Evolutionary conservation across 35 echinoderm and acorn worm genomes (phyloP).

Genomic region (Ophioderma brevispina): DNA sequence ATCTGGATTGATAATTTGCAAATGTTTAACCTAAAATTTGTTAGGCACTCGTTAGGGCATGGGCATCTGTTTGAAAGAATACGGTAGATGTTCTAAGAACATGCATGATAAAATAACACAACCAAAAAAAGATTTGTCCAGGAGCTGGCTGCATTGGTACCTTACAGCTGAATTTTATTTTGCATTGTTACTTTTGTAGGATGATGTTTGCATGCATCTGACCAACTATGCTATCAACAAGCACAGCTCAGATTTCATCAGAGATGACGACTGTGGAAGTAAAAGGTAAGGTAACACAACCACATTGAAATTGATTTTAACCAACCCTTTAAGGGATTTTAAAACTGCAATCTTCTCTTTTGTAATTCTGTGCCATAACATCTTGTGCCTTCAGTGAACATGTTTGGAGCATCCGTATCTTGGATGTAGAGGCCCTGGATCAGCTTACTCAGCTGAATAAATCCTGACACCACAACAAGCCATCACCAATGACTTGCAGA

Average conservation of each 20-base stretch:
- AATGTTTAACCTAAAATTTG: no score
- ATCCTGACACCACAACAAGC: no score
- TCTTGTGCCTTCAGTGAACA: not conserved
- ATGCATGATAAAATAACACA: not conserved
- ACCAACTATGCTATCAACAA: slow-evolving; percentile 99
- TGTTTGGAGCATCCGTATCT: no score
- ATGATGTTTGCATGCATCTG: slow-evolving; percentile 98
- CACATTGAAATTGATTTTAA: no score
- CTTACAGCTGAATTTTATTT: not conserved
- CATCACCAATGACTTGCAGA: no score
- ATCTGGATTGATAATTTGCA: no score
- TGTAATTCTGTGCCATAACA: not conserved
- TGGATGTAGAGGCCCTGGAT: not conserved
- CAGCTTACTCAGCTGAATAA: no score
- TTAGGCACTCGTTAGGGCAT: no score
- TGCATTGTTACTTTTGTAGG: slow-evolving; percentile 52
- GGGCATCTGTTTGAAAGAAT: not conserved
- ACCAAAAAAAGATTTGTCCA: no score
- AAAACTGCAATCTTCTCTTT: no score
- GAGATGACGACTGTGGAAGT: slow-evolving; percentile 87
- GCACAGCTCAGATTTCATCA: slow-evolving; percentile 88
- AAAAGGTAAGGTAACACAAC: slow-evolving; percentile 65
- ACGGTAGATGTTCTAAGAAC: not conserved
- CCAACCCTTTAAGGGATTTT: no score
- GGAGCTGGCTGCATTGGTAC: no score